phyloP scores from a whole-genome alignment of 2,113 vertebrate species.

The Entelurus aequoreus region DNA sequence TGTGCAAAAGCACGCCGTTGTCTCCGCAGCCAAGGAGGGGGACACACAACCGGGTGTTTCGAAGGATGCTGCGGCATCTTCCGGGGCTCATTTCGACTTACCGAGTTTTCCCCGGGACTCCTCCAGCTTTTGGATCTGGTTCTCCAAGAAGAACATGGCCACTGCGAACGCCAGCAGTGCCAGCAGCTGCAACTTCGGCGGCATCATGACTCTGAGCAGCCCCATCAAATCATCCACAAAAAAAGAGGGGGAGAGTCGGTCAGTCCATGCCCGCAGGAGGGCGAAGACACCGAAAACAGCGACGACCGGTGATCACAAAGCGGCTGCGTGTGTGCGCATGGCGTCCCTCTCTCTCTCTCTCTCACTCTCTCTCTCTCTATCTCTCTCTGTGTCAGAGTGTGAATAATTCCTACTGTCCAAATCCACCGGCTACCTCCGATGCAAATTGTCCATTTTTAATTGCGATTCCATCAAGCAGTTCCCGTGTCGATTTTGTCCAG shows the following conservation, averaged over 20 bases:
- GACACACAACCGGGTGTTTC: not conserved
- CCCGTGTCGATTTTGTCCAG: constrained; percentile 1
- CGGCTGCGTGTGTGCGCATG: constrained; percentile 45
- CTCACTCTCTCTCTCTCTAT: constrained; percentile 8
- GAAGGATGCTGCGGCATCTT: not conserved
- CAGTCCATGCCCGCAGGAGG: constrained; percentile 61
- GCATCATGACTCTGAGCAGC: constrained; percentile 94
- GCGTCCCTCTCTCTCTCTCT: constrained; percentile 28
- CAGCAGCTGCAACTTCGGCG: constrained; percentile 96
- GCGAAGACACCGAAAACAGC: constrained; percentile 24
- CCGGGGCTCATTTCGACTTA: constrained; percentile 59
- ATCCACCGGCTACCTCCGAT: constrained; percentile 31
- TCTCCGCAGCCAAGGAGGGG: not conserved
- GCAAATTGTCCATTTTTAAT: constrained; percentile 21
- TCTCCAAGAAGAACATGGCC: constrained; percentile 90
- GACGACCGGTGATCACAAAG: constrained; percentile 46
- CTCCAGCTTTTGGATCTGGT: constrained; percentile 97
- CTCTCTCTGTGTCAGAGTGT: constrained; percentile 4
- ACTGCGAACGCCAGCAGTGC: constrained; percentile 89
- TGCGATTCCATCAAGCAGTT: constrained; percentile 13
- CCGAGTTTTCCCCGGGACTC: constrained; percentile 93
- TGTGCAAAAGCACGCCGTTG: no score
- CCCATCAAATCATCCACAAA: constrained; percentile 83
- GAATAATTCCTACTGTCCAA: constrained; percentile 5
- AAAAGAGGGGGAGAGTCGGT: constrained; percentile 25